Evolutionary conservation across 2,797 vertebrate species (phyloP), one percentile per base, ranked within the genome.

Genomic region (Helarctos malayanus): DNA sequence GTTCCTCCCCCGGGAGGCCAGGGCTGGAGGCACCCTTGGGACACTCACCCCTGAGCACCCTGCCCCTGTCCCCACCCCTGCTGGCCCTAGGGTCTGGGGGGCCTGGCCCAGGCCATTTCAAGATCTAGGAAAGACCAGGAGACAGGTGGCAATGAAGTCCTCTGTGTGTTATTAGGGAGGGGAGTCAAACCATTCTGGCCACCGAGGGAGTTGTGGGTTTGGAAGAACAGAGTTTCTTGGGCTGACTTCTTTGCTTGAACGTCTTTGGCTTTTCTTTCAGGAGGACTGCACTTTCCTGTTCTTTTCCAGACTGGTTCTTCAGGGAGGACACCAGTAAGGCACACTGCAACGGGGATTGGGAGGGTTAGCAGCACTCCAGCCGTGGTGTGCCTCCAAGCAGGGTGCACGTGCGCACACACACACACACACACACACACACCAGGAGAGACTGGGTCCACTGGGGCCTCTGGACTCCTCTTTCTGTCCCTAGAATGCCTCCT

Each of bases 291-390:
- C 23, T 96, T 59, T 76, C 95, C 69, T 63, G 49, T 5, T 95
- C 94, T 89, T 88, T 97, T 56, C 98, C 82, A 27, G 98, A 97
- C 47, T 98, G 98, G 49, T 98, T 98, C 96, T 98, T 99, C 95
- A 99, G 97, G 61, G 99, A 98, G 76, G 99, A 98, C 98, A 99
- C 98, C 1, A 99, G 96, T 49, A 99, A 93, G 41, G 98, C 98
- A 95, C 99, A 99, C 99, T 99, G 98, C 94, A 98, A 97, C 0
- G 10, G 59, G 97, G 96, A 89, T 19, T 29, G 18, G 76, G 21
- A 41, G 5, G 9, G 12, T 68, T 91, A 96, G 82, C 25, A 38
- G 35, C 4, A 25, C 7, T 3, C 54, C 3, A 19, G 54, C 18
- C 47, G 21, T 25, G 7, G 56, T 9, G 21, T 35, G 13, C 45